These are phyloP conservation scores for Triplophysa dalaica DNA, from an alignment of 2,113 vertebrate genomes.

Conservation along the genomic window DNA sequence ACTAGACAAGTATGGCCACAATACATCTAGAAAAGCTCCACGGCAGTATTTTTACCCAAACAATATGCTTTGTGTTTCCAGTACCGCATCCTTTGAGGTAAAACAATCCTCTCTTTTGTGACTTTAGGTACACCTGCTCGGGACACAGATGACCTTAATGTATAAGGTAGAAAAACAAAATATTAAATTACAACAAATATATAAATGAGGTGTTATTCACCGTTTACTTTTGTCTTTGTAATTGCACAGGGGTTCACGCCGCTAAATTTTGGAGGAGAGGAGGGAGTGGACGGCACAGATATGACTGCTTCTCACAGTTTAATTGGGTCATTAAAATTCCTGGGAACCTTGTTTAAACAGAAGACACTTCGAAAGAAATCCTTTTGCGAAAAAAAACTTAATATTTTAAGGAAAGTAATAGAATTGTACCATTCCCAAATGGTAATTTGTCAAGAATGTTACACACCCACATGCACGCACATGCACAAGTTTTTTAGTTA, in stretches of 20 bases:
- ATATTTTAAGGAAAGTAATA: not conserved
- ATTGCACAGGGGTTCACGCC: not conserved
- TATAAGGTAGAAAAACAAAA: not conserved
- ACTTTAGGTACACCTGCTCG: too few relatives aligned
- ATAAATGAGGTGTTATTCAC: not conserved
- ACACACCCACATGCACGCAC: too few relatives aligned
- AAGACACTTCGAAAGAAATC: not conserved
- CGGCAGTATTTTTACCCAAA: too few relatives aligned
- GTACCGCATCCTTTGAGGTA: constrained; percentile 5
- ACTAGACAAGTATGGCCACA: too few relatives aligned
- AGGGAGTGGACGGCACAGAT: not conserved
- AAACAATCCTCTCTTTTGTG: constrained; percentile 4
- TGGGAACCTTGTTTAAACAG: not conserved
- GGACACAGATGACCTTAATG: too few relatives aligned
- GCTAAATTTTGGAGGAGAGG: not conserved
- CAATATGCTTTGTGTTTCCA: not conserved
- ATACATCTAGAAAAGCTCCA: too few relatives aligned
- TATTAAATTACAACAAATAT: not conserved
- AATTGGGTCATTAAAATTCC: constrained; percentile 12
- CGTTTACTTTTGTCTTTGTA: not conserved
- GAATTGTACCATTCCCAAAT: not conserved
- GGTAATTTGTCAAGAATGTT: constrained; percentile 1
- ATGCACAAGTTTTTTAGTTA: not conserved
- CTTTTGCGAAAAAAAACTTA: not conserved
- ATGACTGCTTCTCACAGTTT: constrained; percentile 10